A percentile compares a stretch with the other conserved stretches of the same genome.
These are phyloP conservation scores for Meiosimyza platycephala DNA, from an alignment of 2,888 invertebrate genomes.

Conservation along the genomic window DNA sequence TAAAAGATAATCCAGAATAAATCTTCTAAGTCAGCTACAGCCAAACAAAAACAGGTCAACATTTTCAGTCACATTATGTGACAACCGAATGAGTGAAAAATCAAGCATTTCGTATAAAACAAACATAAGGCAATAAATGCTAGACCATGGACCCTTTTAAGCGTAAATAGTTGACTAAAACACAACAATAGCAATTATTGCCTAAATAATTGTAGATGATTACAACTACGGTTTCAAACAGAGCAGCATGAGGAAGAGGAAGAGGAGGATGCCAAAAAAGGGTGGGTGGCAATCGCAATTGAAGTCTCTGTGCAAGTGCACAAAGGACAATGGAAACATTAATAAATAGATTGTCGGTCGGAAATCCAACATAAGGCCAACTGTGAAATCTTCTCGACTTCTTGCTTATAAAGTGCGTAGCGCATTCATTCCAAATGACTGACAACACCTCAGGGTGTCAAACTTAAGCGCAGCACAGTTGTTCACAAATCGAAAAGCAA, in stretches of 20 bases:
- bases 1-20: too few species aligned
- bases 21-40: too few species aligned
- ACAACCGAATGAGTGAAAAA: too few species aligned
- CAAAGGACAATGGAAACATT: slow-evolving; percentile 18
- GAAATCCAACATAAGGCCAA: slow-evolving; percentile 39
- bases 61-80: too few species aligned
- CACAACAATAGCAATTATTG: slow-evolving; percentile 65
- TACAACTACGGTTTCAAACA: slow-evolving; percentile 19
- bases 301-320: background rate
- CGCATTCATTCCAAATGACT: slow-evolving; percentile 65
- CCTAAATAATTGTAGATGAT: slow-evolving; percentile 64
- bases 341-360: slow-evolving; percentile 25
- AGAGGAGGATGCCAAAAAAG: background rate
- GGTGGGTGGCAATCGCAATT: slow-evolving; percentile 29
- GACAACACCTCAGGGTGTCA: slow-evolving; percentile 68
- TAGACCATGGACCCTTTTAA: background rate
- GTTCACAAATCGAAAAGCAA: slow-evolving; percentile 18
- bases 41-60: too few species aligned
- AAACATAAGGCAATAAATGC: background rate
- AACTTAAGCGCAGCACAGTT: slow-evolving; percentile 34
- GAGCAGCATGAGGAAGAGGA: background rate
- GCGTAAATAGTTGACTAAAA: slow-evolving; percentile 25
- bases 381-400: slow-evolving; percentile 36
- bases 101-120: background rate
- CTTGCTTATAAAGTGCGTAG: slow-evolving; percentile 42